Base-by-base conservation (phyloP, 2,888 invertebrate species). In the Limenitis camilla region DNA sequence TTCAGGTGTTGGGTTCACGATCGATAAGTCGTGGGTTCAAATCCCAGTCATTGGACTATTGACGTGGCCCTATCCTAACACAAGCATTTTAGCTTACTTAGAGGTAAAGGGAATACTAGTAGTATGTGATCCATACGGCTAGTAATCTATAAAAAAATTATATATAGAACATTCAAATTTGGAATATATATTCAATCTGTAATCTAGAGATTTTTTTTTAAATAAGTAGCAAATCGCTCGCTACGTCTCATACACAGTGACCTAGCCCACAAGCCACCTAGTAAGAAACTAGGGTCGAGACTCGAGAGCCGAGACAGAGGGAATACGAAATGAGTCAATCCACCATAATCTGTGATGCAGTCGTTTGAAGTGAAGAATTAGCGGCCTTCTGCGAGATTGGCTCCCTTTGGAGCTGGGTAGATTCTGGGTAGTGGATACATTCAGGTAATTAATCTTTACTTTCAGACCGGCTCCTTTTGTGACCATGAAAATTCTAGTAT, bases 251-350 rank as follows among this genome's bases (percentile, higher is more conserved):
- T 33, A 19, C n/a, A 50, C 29, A 30, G 32, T 30, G 33, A 19
- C n/a, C 38, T 52, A 53, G 48, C 55, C 52, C 50, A 61, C 43
- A 43, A 49, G 36, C 38, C 51, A 36, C 44, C 53, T 52, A 56
- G 56, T 53, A 52, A 59, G 56, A 56, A 58, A 55, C 52, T 43
- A 32, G 50, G 54, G 60, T 51, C 61, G 69, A 68, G 66, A 19
- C 19, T 19, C 52, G 40, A 32, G 50, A 52, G 60, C 50, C 61
- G 69, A 68, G 66, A 78, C 85, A 86, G 67, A 86, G 74, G 58
- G 86, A 86, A 86, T 86, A 79, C 80, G 78, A 81, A 74, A 86
- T 86, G 78, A 64, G 73, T 77, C 78, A 76, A 76, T 79, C 75
- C 74, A 67, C 69, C 67, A 75, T 78, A 78, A 80, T 78, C 75